phyloP scores from a whole-genome alignment of 2,797 vertebrate species.

The Ceryle rudis region DNA sequence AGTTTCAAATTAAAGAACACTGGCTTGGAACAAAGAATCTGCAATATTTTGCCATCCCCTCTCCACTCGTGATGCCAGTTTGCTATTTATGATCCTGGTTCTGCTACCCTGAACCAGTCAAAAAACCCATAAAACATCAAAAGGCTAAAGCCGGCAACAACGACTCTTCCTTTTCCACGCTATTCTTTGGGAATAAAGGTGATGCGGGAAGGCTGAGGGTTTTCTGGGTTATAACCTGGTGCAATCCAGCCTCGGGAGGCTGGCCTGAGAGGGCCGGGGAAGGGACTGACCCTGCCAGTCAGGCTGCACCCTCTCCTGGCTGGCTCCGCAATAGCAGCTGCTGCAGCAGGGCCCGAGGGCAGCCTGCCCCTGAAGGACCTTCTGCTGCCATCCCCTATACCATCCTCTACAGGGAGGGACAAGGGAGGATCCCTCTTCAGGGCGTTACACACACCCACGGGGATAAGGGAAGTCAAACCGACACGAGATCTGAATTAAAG shows the following conservation, averaged over 20 bases:
- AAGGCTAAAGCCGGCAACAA: neutral
- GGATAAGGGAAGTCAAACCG: neutral
- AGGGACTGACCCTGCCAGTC: slow-evolving; percentile 23
- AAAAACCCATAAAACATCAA: neutral
- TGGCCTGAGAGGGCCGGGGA: neutral
- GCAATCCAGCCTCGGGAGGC: neutral
- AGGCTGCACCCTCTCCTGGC: slow-evolving; percentile 66
- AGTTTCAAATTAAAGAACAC: neutral
- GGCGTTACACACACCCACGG: neutral
- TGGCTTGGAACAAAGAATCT: neutral
- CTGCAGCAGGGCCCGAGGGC: neutral
- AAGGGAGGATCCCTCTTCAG: neutral
- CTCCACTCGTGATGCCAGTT: neutral
- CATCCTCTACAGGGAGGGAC: neutral
- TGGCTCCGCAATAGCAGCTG: neutral
- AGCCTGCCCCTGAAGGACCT: neutral
- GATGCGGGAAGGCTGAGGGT: neutral
- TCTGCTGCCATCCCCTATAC: neutral
- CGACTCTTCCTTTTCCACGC: neutral
- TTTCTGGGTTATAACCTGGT: neutral
- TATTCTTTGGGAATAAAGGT: neutral
- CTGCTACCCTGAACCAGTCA: neutral
- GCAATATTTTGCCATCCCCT: neutral
- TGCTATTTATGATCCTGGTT: neutral
- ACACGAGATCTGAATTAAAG: neutral